These are phyloP conservation scores for Nestor notabilis DNA, from an alignment of 2,113 vertebrate genomes.

Conservation along the genomic window DNA sequence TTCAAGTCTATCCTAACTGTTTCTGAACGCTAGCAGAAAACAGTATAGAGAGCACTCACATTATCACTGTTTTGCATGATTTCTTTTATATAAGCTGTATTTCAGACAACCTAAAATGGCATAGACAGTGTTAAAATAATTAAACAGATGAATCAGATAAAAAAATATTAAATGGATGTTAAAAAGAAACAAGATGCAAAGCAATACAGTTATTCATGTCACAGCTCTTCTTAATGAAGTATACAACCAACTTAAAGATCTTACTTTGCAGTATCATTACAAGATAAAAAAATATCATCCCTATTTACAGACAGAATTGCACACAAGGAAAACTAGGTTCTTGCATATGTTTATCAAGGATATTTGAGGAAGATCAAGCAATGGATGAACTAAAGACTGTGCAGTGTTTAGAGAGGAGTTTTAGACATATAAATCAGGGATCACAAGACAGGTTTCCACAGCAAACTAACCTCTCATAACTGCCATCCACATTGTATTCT, in stretches of 20 bases:
- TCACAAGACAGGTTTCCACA: neutral
- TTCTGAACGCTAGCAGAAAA: neutral
- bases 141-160: neutral
- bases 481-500: neutral
- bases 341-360: neutral
- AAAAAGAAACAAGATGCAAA: neutral
- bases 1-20: neutral
- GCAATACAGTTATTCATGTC: neutral
- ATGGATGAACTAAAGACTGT: neutral
- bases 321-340: neutral
- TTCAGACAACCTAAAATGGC: neutral
- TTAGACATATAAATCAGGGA: neutral
- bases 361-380: neutral
- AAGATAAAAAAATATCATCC: neutral
- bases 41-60: fast-evolving
- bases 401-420: neutral
- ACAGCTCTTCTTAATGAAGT: neutral
- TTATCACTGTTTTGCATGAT: neutral
- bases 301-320: neutral
- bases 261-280: neutral
- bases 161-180: neutral
- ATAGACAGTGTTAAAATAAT: neutral
- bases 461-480: neutral
- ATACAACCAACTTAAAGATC: neutral
- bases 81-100: neutral